Evolutionary conservation across 2,113 vertebrate species (phyloP).

Genomic region (Rousettus leschenaultii): DNA sequence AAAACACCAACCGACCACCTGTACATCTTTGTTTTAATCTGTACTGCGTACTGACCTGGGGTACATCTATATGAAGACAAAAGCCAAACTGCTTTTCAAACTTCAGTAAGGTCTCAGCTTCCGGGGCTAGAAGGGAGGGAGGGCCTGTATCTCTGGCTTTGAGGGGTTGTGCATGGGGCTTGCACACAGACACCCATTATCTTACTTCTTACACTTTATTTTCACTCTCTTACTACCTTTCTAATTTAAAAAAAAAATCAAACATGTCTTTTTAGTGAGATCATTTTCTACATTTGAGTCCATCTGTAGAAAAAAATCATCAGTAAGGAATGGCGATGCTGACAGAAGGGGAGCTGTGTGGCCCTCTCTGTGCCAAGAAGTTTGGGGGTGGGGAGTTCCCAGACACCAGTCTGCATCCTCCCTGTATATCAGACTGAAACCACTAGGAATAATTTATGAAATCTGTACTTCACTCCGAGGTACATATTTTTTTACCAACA

Average conservation of each 20-base stretch:
- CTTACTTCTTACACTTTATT: neutral
- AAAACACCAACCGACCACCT: neutral
- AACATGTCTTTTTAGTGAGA: constrained; percentile 29
- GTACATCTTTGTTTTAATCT: constrained; percentile 46
- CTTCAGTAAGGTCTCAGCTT: neutral
- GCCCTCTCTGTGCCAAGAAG: neutral
- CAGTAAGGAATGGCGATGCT: neutral
- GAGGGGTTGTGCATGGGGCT: neutral
- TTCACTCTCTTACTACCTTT: constrained; percentile 18
- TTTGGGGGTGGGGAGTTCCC: neutral
- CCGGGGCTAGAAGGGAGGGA: neutral
- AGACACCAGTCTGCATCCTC: neutral
- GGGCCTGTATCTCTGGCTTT: neutral
- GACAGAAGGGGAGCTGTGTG: neutral
- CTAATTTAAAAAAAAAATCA: constrained; percentile 6
- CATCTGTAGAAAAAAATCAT: neutral
- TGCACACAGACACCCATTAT: neutral
- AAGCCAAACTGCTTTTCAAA: neutral
- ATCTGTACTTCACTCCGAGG: neutral
- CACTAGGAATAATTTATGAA: neutral
- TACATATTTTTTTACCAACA: constrained; percentile 27
- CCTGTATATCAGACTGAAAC: neutral
- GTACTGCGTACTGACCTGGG: neutral
- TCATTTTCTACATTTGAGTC: neutral
- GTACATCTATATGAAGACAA: neutral